Evolutionary conservation across 1,140 invertebrate genomes (phyloP), one percentile per base, ranked within the genome.

Genomic region (Drosophila lowei): DNA sequence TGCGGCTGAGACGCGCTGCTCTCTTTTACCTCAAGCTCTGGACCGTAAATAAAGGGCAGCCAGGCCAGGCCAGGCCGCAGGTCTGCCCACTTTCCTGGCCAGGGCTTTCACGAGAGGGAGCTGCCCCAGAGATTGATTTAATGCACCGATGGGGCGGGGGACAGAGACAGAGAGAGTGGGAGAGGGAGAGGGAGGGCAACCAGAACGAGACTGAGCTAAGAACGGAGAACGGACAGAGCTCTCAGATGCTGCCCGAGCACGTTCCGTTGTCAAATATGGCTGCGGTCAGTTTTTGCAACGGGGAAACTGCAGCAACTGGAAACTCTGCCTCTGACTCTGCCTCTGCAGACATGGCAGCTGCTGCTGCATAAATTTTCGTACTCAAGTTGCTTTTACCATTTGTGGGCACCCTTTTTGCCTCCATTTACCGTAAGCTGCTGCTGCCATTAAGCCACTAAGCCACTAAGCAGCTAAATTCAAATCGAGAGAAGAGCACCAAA

Each of bases 221-320:
- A 44, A 62, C 48, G 59, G 54, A 58, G 55, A 72, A 50, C 44
- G 47, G 70, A 38, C 41, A 56, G 63, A 67, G 59, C 52, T 60
- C 52, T 60, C 42, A 50, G 58, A 34, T 34, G 30, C 48, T 58
- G 42, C 62, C 38, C 53, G 56, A 83, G 83, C 81, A 83, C 78
- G 83, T 86, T 88, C 77, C 62, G 77, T 86, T 84, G 81, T 84
- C 80, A 86, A 86, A 84, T 84, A 84, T 84, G 80, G 80, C 72
- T 84, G 80, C 68, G 80, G 80, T 85, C 80, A 85, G 77, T 85
- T 85, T 86, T 68, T 63, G 43, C 53, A 52, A 25, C 41, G 30
- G 38, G 30, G 28, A 64, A 63, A 8, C 28, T 8, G 30, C 30
- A 34, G 9, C 30, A 1, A 34, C 30, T 34, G 62, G 72, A 52